These are phyloP conservation scores for Cistogaster globosa DNA, from an alignment of 2,888 invertebrate genomes.

Conservation along the genomic window DNA sequence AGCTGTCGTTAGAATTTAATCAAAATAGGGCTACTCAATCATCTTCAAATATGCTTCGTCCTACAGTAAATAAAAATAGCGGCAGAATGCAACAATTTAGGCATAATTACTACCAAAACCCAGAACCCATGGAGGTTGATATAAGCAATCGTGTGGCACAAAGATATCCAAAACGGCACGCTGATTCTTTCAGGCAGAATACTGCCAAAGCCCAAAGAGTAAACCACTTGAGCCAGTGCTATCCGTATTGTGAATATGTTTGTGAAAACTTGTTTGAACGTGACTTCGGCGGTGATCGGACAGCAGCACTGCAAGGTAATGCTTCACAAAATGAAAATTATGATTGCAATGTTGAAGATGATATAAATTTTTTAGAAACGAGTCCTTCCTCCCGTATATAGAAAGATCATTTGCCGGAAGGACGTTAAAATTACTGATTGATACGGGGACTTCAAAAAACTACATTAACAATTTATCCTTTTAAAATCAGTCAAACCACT, in stretches of 20 bases:
- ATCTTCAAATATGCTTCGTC: slow-evolving; percentile 20
- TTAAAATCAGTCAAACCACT: slow-evolving; percentile 27
- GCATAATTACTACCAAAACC: slow-evolving; percentile 5
- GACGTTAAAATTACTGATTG: slow-evolving; percentile 20
- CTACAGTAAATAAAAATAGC: slow-evolving; percentile 32
- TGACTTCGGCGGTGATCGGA: not conserved
- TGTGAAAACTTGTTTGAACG: too few species aligned
- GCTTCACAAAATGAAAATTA: slow-evolving; percentile 15
- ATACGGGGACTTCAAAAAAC: slow-evolving; percentile 35
- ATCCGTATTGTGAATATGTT: not conserved
- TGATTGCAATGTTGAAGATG: not conserved
- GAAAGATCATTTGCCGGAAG: slow-evolving; percentile 24
- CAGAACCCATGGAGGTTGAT: slow-evolving; percentile 52
- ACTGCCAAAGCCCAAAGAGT: slow-evolving; percentile 31
- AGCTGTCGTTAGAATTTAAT: too few species aligned
- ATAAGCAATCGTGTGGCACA: slow-evolving; percentile 33
- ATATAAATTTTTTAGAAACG: slow-evolving; percentile 2
- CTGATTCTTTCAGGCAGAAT: slow-evolving; percentile 47
- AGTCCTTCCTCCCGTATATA: slow-evolving; percentile 2
- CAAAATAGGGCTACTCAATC: too few species aligned
- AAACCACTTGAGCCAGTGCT: slow-evolving; percentile 28
- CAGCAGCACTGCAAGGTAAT: slow-evolving; percentile 12
- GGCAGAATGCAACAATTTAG: slow-evolving; percentile 26
- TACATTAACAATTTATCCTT: slow-evolving; percentile 24
- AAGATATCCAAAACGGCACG: slow-evolving; percentile 12